Percentiles rank a stretch among this genome's conserved stretches.
phyloP scores from a whole-genome alignment of 1,140 invertebrate species.

The Camponotus vicinus region DNA sequence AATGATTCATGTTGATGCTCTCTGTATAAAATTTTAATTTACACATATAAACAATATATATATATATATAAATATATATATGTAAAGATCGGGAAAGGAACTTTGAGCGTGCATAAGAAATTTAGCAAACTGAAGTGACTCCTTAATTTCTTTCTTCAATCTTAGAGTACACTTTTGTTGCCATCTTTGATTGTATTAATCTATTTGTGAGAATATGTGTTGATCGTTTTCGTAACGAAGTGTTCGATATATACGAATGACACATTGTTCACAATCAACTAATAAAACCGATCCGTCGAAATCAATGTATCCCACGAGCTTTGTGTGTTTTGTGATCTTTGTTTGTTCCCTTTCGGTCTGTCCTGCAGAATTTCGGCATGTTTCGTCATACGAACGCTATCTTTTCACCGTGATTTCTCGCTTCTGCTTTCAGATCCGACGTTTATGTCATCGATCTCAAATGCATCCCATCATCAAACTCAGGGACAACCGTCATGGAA shows the following conservation, averaged over 20 bases:
- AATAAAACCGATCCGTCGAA: constrained; percentile 2
- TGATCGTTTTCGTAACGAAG: neutral
- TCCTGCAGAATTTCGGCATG: neutral
- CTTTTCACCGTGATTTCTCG: constrained; percentile 6
- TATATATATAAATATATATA: neutral
- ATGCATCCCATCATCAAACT: neutral
- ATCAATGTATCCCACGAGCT: neutral
- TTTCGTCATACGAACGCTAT: neutral
- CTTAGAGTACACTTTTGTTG: neutral
- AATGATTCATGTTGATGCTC: neutral
- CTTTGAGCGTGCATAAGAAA: neutral
- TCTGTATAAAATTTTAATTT: neutral
- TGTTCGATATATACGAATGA: neutral
- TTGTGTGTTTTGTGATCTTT: constrained; percentile 4
- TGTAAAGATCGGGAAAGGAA: neutral
- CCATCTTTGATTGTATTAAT: neutral
- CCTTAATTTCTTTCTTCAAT: neutral
- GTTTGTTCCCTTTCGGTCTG: neutral
- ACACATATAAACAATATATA: neutral
- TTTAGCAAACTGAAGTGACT: neutral
- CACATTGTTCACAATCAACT: neutral
- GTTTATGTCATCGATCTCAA: neutral
- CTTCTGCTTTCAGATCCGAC: constrained; percentile 66
- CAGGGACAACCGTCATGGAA: neutral
- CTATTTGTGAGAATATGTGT: neutral